Conservation (phyloP, 2,113 vertebrate species). For the Lota lota region DNA sequence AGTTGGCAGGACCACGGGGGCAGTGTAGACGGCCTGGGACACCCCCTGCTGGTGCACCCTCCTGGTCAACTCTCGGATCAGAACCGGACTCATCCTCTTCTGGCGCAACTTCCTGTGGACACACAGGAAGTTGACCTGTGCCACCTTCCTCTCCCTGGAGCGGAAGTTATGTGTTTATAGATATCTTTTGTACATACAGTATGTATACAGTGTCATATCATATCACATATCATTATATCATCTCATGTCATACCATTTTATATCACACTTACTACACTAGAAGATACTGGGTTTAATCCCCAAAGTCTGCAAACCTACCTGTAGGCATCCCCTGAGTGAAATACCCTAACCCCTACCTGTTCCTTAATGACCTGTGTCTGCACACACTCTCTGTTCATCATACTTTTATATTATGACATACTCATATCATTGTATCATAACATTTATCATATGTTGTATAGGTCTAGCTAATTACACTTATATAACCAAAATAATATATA, state of each 20-base stretch:
- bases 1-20: background rate
- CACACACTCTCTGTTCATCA: too few relatives aligned
- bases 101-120: background rate
- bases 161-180: too few relatives aligned
- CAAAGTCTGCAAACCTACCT: too few relatives aligned
- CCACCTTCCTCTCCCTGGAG: background rate
- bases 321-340: too few relatives aligned
- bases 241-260: too few relatives aligned
- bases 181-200: background rate
- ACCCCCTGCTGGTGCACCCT: background rate
- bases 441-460: background rate
- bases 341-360: too few relatives aligned
- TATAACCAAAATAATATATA: background rate
- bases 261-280: too few relatives aligned
- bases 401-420: too few relatives aligned
- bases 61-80: background rate
- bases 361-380: too few relatives aligned
- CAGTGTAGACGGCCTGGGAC: background rate
- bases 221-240: too few relatives aligned
- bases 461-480: background rate
- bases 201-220: too few relatives aligned
- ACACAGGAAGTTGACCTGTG: background rate
- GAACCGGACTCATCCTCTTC: background rate
- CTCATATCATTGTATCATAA: background rate
- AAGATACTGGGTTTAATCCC: too few relatives aligned